Conservation (phyloP, 2,797 vertebrate genomes). For the Acestrorhynchus altus region DNA sequence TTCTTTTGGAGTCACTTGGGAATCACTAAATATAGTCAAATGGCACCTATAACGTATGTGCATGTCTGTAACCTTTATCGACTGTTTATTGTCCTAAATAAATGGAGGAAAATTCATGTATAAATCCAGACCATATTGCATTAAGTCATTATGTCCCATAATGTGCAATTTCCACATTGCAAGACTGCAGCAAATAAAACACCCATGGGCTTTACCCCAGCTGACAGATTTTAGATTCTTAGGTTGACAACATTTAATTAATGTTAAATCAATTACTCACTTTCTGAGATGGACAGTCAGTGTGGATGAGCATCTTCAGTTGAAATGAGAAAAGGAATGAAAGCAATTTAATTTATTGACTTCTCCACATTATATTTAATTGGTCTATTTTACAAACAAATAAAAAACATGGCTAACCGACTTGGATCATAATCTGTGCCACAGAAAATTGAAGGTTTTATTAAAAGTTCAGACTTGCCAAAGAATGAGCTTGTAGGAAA, state of each 20-base stretch:
- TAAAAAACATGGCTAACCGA: too few relatives aligned
- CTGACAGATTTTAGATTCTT: slow-evolving; percentile 18
- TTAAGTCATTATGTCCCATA: background rate
- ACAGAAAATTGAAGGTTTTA: background rate
- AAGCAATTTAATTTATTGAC: background rate
- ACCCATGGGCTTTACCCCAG: background rate
- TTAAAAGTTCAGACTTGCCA: background rate
- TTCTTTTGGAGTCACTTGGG: too few relatives aligned
- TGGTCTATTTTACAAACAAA: too few relatives aligned
- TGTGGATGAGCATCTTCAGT: background rate
- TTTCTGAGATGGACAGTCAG: slow-evolving; percentile 35
- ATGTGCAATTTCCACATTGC: background rate
- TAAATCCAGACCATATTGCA: too few relatives aligned
- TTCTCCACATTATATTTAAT: too few relatives aligned
- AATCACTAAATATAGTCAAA: too few relatives aligned
- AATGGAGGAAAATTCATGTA: too few relatives aligned
- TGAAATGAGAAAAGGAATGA: background rate
- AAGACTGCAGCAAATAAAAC: slow-evolving; percentile 5
- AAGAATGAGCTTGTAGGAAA: background rate
- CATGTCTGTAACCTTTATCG: too few relatives aligned
- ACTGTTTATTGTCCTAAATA: too few relatives aligned
- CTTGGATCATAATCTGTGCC: too few relatives aligned
- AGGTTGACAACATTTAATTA: slow-evolving; percentile 26
- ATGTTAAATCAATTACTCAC: slow-evolving; percentile 38
- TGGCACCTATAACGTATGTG: too few relatives aligned